These are phyloP conservation scores for Aporrectodea caliginosa DNA, from an alignment of 1,140 invertebrate species.

Conservation along the genomic window DNA sequence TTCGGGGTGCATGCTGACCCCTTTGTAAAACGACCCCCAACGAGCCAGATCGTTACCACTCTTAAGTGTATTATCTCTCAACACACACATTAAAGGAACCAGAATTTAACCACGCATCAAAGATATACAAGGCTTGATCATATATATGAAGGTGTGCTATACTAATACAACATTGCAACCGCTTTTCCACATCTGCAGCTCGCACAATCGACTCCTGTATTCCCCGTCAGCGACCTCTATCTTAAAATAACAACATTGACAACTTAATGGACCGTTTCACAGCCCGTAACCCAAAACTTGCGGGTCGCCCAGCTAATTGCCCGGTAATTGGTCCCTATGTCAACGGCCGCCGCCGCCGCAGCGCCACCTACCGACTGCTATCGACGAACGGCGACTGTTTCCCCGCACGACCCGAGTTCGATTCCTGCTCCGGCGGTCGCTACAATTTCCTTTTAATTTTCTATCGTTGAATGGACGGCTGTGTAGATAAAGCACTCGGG, in stretches of 20 bases:
- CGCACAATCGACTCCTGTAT: not conserved
- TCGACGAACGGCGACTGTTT: not conserved
- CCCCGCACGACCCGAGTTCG: not conserved
- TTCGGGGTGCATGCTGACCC: too few species aligned
- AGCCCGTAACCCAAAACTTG: not conserved
- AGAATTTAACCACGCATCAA: not conserved
- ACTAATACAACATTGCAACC: not conserved
- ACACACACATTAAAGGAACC: not conserved
- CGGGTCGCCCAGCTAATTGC: not conserved
- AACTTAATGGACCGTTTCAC: not conserved
- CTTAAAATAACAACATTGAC: not conserved
- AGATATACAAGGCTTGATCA: not conserved
- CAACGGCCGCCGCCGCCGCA: too few species aligned
- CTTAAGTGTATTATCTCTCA: too few species aligned
- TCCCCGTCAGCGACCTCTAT: not conserved
- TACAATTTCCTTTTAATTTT: not conserved
- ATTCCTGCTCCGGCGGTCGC: not conserved
- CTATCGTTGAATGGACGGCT: not conserved
- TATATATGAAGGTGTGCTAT: not conserved
- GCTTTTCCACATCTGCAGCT: not conserved
- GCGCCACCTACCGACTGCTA: too few species aligned
- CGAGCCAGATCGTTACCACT: too few species aligned
- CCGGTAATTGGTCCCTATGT: not conserved
- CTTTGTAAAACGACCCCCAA: too few species aligned
- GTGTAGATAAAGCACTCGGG: too few species aligned